phyloP scores from a whole-genome alignment of 92 coral and sea anemone species.

The Phenganax subtilis region DNA sequence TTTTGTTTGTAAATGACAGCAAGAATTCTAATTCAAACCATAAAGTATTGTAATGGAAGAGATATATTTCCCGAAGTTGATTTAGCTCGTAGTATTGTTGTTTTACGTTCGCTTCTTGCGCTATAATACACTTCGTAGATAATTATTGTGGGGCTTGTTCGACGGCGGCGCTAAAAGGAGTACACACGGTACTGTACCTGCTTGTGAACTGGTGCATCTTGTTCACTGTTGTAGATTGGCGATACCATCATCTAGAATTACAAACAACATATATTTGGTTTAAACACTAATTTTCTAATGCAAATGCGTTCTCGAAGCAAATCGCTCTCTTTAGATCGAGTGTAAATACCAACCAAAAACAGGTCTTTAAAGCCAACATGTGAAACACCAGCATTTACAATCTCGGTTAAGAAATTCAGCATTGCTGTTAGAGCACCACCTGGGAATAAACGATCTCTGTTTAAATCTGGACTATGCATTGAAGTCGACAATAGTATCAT shows the following conservation, averaged over 20 bases:
- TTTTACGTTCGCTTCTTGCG: too few species aligned
- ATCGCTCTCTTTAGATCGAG: background rate
- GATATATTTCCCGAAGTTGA: too few species aligned
- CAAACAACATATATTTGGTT: background rate
- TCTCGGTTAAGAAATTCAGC: slow-evolving; percentile 73
- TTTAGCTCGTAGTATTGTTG: too few species aligned
- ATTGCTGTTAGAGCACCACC: slow-evolving; percentile 95
- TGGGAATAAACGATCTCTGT: slow-evolving; percentile 11
- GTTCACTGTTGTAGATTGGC: slow-evolving; percentile 71
- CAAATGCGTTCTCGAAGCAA: background rate
- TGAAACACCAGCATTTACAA: slow-evolving; percentile 81
- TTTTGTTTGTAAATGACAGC: too few species aligned
- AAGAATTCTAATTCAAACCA: too few species aligned
- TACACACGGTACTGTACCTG: slow-evolving; percentile 49
- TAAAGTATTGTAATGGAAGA: too few species aligned
- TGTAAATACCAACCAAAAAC: slow-evolving; percentile 60
- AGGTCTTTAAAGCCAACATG: slow-evolving; percentile 87
- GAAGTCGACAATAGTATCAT: too few species aligned
- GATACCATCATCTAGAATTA: slow-evolving; percentile 76
- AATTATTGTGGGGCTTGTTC: slow-evolving; percentile 21
- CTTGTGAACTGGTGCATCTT: slow-evolving; percentile 58
- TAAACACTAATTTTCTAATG: too few species aligned
- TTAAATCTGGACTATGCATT: background rate
- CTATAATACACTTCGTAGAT: too few species aligned
- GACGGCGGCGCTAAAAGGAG: slow-evolving; percentile 27